Evolutionary conservation across 1,140 invertebrate genomes (phyloP).

Genomic region (Nebria ingens): DNA sequence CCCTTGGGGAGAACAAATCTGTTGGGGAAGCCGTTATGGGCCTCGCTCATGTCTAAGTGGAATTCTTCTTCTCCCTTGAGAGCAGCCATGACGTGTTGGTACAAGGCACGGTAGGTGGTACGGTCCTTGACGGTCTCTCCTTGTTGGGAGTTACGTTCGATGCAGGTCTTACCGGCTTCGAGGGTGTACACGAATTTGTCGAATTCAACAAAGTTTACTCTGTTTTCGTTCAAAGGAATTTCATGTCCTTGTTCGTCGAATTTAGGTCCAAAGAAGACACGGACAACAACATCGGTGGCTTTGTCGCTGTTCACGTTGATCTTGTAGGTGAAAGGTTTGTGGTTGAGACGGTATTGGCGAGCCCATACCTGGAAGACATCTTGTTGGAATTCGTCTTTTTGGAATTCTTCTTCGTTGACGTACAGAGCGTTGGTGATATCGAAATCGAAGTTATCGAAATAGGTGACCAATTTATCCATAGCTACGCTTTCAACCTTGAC

Average conservation of each 20-base stretch:
- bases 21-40: slow-evolving; percentile 45
- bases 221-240: slow-evolving; percentile 33
- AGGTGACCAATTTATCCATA: slow-evolving; percentile 55
- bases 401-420: slow-evolving; percentile 25
- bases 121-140: slow-evolving; percentile 36
- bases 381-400: slow-evolving; percentile 18
- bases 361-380: slow-evolving; percentile 32
- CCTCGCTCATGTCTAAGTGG: slow-evolving; percentile 38
- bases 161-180: slow-evolving; percentile 47
- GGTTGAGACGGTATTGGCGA: slow-evolving; percentile 40
- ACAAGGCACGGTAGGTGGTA: slow-evolving; percentile 45
- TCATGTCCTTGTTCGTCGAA: slow-evolving; percentile 44
- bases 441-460: slow-evolving; percentile 57
- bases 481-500: slow-evolving; percentile 50
- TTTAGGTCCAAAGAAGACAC: slow-evolving; percentile 59
- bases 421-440: slow-evolving; percentile 54
- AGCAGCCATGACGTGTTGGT: slow-evolving; percentile 43
- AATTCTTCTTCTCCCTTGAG: slow-evolving; percentile 38
- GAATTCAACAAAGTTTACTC: slow-evolving; percentile 48
- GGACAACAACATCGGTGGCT: slow-evolving; percentile 41
- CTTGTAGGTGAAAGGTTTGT: slow-evolving; percentile 53
- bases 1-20: slow-evolving; percentile 51
- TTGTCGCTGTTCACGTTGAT: slow-evolving; percentile 47
- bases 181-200: slow-evolving; percentile 55
- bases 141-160: slow-evolving; percentile 46